Evolutionary conservation across 1,140 invertebrate species (phyloP), one percentile per base, ranked within the genome.

Genomic region (Leucophenga varia): DNA sequence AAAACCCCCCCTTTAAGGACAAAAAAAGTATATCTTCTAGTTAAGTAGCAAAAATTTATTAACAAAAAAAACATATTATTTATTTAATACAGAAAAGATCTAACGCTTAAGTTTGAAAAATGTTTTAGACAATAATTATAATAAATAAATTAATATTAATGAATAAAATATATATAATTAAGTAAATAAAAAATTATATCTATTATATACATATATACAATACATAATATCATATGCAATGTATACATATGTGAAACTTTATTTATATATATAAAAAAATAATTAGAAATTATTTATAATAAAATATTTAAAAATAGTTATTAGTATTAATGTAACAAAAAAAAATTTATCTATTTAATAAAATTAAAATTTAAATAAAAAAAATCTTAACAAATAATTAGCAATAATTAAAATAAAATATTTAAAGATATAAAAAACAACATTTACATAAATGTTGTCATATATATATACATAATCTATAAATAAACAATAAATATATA

Each of bases 81-180:
- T n/a, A n/a, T n/a, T n/a, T n/a, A n/a, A n/a, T n/a, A n/a, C n/a
- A n/a, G n/a, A n/a, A n/a, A n/a, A n/a, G n/a, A n/a, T n/a, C n/a
- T 25, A 25, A 25, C 22, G 22, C 22, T 25, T 25, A 25, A 25
- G 22, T 25, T 25, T 25, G 10, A 25, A 60, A 57, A 67, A 65
- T 63, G 63, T 63, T 65, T 65, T 65, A 65, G 63, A 65, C 22
- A 25, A 25, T 25, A 25, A 25, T 25, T 6, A 25, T 63, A 65
- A 65, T 65, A 65, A 65, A 65, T 65, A 65, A 63, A 67, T 63
- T 67, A 65, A 65, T 63, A 50, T 56, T 52, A 51, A 52, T 67
- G 67, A 21, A 14, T 20, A 45, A 34, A 18, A 39, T 13, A 48
- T 34, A 25, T 31, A 37, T 17, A 39, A 32, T 16, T n/a, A n/a